Base-by-base conservation (phyloP, 2,113 vertebrate genomes). In the Pteropus alecto region DNA sequence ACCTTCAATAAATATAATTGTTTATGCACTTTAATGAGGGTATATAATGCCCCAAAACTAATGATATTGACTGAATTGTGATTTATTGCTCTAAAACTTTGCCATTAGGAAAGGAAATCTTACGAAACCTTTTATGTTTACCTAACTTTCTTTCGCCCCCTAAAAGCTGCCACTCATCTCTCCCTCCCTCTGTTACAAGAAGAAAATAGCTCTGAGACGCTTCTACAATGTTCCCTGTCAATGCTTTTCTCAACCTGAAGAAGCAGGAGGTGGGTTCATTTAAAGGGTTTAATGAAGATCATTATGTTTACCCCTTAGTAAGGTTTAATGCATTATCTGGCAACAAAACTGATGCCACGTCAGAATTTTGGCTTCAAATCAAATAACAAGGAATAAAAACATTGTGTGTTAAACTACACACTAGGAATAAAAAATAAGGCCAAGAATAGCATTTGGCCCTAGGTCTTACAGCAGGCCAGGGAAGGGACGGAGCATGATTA, bases 1-100 rank as follows among this genome's bases (percentile, higher is more conserved):
- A 99, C 98, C 99, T 99, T 99, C 99, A 99, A 99, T 99, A 99
- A 99, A 99, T 99, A 99, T 99, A 99, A 99, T 99, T 99, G 99
- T 99, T 99, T 99, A 99, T 99, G 98, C 98, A 98, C 98, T 98
- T 98, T 99, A 99, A 99, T 99, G 99, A 99, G 98, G 96, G 98
- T 97, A 98, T 98, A 98, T 98, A 99, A 99, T 99, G 98, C 98
- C 98, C 98, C 98, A 81, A 98, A 99, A 99, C 98, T 99, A 99
- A 99, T 99, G 98, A 98, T 98, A 99, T 98, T 98, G 98, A 98
- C 98, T 98, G 98, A 98, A 99, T 98, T 98, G 98, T 99, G 98
- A 99, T 99, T 98, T 99, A 99, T 99, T 98, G 98, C 98, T 98
- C 93, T 95, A 97, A 98, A 99, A 99, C 98, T 99, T 99, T 98